Percentiles rank a stretch among this genome's conserved stretches.
Evolutionary conservation across 2,888 invertebrate species (phyloP).

Genomic region (Rhamnusium bicolor): DNA sequence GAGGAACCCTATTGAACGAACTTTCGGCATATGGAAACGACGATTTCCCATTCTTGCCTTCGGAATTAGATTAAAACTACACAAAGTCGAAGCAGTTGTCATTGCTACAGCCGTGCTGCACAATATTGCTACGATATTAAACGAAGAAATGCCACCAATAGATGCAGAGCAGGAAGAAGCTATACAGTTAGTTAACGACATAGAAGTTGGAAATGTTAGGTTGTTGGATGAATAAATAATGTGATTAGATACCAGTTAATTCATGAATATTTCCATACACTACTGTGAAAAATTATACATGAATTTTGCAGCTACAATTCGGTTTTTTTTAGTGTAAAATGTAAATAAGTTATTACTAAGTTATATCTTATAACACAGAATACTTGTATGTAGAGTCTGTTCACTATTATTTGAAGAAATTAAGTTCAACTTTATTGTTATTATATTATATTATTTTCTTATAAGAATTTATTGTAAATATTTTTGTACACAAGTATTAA

Average conservation of each 20-base stretch:
- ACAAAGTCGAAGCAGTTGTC: not conserved
- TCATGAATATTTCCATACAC: not conserved
- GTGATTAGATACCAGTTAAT: not conserved
- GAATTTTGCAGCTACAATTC: not conserved
- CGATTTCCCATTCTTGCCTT: constrained; percentile 4
- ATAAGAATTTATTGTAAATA: not conserved
- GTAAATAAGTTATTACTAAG: not conserved
- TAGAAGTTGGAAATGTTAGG: not conserved
- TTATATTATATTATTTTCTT: no score
- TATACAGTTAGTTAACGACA: not conserved
- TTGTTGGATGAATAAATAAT: not conserved
- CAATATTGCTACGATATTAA: not conserved
- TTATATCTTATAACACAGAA: no score
- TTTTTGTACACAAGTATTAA: not conserved
- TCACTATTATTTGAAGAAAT: not conserved
- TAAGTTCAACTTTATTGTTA: not conserved
- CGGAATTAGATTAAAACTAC: not conserved
- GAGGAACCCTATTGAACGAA: constrained; percentile 11
- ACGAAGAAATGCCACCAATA: not conserved
- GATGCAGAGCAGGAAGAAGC: not conserved
- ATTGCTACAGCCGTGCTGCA: not conserved
- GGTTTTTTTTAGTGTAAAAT: not conserved
- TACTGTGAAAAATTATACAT: not conserved
- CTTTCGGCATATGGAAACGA: constrained; percentile 20
- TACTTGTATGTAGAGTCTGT: no score